Base-by-base conservation (phyloP, 2,113 vertebrate species). In the Chunga burmeisteri region DNA sequence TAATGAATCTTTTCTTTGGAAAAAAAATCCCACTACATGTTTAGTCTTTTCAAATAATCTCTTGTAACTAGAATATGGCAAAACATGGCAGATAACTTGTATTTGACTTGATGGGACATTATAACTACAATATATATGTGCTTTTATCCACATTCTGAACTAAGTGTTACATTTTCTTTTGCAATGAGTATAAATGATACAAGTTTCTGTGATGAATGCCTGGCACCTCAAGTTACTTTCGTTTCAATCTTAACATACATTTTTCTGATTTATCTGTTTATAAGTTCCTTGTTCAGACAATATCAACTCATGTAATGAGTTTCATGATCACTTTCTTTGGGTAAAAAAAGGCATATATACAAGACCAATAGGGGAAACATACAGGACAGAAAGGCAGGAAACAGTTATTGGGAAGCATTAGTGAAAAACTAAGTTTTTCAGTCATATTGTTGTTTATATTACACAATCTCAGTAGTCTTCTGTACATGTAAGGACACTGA, bases 131-230 rank as follows among this genome's bases (percentile, higher is more conserved):
- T 89, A 93, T 95, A 34, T 93, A 50, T 42, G 16, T 88, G 65
- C 70, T 92, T 97, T 90, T 95, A 70, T 93, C 88, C 92, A 95
- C 83, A 92, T 96, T 96, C 97, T 97, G 94, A 95, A 70, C 56
- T 27, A 95, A 20, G 25, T 61, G 18, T 52, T 96, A 59, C 9
- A 11, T 94, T 94, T 95, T 94, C 87, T 97, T 96, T 97, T 94
- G 53, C 88, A 96, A 21, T 63, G 93, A 96, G 66, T 89, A 53
- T 94, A 70, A 82, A 70, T n/a, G 30, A 95, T 96, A 89, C 19
- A 16, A 93, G 78, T 86, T 89, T 88, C n/a, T 92, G n/a, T 71
- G 66, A 32, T 92, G 58, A 83, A 74, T 18, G 5, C 34, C 82
- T 95, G 80, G 82, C 53, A 93, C 58, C 42, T 81, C 29, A 67